Conservation (phyloP, 2,888 invertebrate genomes). For the Gastracanthus pulcherrimus region DNA sequence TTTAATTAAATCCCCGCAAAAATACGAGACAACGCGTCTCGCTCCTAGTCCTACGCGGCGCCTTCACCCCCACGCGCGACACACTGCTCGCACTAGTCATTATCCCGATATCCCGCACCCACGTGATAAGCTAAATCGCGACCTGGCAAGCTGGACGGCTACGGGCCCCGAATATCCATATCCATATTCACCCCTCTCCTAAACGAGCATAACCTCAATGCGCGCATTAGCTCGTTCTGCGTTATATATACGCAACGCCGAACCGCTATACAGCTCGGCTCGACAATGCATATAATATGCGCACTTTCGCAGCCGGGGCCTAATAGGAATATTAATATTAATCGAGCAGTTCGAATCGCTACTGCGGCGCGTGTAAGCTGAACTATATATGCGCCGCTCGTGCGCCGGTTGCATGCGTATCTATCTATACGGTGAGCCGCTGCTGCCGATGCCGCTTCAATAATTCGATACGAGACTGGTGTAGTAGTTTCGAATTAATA, state of each 20-base stretch:
- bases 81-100: not conserved
- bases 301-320: not conserved
- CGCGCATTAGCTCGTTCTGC: slow-evolving; percentile 17
- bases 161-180: not conserved
- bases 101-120: slow-evolving; percentile 9
- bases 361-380: not conserved
- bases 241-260: not conserved
- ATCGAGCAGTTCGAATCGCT: slow-evolving; percentile 27
- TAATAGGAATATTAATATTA: slow-evolving; percentile 54
- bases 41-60: no score
- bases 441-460: not conserved
- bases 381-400: not conserved
- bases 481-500: slow-evolving; percentile 12
- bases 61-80: no score
- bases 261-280: not conserved
- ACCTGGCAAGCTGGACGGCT: not conserved
- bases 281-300: slow-evolving; percentile 37
- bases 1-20: slow-evolving; percentile 32
- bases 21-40: not conserved
- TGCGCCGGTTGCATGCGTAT: not conserved
- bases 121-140: slow-evolving; percentile 17
- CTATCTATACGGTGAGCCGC: no score
- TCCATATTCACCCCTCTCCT: not conserved
- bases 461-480: not conserved
- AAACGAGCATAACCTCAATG: slow-evolving; percentile 7